phyloP scores from a whole-genome alignment of 1,140 invertebrate species.

The Heliconius eleuchia region DNA sequence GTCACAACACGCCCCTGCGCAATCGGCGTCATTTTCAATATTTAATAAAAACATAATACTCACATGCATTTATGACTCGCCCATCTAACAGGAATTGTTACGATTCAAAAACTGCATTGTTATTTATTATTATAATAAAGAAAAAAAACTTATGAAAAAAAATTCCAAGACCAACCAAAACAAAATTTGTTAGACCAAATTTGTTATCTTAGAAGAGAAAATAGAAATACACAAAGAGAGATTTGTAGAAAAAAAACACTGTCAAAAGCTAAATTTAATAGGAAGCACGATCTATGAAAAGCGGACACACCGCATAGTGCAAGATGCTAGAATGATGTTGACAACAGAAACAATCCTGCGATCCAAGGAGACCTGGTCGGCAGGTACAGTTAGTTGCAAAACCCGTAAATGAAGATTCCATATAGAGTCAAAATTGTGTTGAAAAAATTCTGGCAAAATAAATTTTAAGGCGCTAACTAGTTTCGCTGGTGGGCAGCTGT shows the following conservation, averaged over 20 bases:
- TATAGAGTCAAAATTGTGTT: conserved; percentile 8
- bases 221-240: not conserved
- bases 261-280: not conserved
- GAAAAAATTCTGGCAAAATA: conserved; percentile 1
- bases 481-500: not conserved
- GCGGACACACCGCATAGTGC: conserved; percentile 1
- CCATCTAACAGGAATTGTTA: not conserved
- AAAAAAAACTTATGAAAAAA: not conserved
- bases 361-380: conserved; percentile 29
- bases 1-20: too few species aligned
- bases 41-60: not conserved
- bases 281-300: not conserved
- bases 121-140: not conserved
- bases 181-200: not conserved
- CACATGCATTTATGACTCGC: conserved; percentile 24
- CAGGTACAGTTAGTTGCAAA: conserved; percentile 30
- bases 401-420: conserved; percentile 25
- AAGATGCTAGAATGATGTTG: conserved; percentile 12
- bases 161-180: not conserved
- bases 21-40: too few species aligned
- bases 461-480: not conserved
- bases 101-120: not conserved
- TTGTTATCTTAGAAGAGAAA: not conserved
- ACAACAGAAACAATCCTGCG: conserved; percentile 25
- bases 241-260: not conserved